Conservation (phyloP, 2,888 invertebrate genomes). For the Eupithecia pulchellata region DNA sequence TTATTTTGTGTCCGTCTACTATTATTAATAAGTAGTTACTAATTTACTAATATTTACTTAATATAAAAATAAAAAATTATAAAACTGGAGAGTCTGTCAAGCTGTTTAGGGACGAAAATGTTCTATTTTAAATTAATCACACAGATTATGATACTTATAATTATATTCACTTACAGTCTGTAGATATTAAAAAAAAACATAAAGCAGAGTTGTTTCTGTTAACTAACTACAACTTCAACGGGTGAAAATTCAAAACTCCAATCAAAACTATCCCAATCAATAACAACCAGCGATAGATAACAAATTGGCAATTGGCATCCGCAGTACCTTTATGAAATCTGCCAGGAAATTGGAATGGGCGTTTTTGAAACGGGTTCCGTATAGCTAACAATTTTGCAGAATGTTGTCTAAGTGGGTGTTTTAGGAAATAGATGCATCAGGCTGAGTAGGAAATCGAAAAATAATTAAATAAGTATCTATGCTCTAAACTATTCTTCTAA, state of each 20-base stretch:
- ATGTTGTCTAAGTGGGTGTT: conserved; percentile 55
- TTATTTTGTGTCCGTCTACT: too few species aligned
- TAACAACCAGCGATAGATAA: conserved; percentile 30
- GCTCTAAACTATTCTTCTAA: not conserved
- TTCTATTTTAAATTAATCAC: too few species aligned
- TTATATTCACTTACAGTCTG: not conserved
- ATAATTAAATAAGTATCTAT: too few species aligned
- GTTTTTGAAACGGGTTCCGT: conserved; percentile 63
- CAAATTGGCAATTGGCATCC: conserved; percentile 48
- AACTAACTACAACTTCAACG: not conserved
- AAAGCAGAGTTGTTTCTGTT: not conserved
- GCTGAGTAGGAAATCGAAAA: not conserved
- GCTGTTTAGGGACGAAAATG: too few species aligned
- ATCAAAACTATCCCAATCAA: conserved; percentile 24
- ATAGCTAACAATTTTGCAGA: conserved; percentile 68
- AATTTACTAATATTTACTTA: too few species aligned
- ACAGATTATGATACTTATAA: not conserved
- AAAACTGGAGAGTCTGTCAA: too few species aligned
- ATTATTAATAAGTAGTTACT: too few species aligned
- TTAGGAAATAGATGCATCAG: not conserved
- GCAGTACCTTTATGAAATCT: conserved; percentile 63
- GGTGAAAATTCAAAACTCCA: not conserved
- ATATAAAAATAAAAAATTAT: too few species aligned
- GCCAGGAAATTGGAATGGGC: conserved; percentile 82
- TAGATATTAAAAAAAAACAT: not conserved